Evolutionary conservation across 2,113 vertebrate genomes (phyloP).

Genomic region (Nerophis lumbriciformis): DNA sequence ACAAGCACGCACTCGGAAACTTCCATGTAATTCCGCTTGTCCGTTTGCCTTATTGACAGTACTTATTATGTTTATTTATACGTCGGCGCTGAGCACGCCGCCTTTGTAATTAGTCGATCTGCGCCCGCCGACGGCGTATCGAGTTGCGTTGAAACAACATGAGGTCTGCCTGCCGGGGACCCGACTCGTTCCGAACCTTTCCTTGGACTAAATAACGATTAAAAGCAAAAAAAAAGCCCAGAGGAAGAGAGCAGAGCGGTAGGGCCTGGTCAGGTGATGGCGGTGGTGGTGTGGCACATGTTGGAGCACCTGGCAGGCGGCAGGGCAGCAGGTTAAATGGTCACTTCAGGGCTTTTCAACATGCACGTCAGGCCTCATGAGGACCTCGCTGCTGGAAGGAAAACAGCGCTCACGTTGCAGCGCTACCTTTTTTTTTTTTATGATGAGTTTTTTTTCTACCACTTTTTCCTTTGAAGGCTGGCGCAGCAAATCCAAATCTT

Average conservation of each 20-base stretch:
- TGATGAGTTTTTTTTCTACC: no score
- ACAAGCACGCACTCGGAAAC: constrained; percentile 20
- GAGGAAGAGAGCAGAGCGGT: no score
- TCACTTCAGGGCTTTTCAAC: constrained; percentile 61
- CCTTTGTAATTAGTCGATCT: constrained; percentile 69
- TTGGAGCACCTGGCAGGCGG: constrained; percentile 38
- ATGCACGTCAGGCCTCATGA: constrained; percentile 58
- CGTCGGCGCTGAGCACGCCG: constrained; percentile 47
- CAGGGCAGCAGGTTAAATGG: constrained; percentile 58
- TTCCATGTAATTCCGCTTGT: constrained; percentile 56
- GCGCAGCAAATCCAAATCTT: no score
- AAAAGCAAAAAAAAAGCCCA: no score
- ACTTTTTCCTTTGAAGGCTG: no score
- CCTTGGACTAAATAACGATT: background rate
- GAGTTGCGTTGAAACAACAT: constrained; percentile 51
- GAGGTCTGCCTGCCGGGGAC: constrained; percentile 22
- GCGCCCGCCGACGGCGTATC: constrained; percentile 51
- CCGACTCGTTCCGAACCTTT: constrained; percentile 26
- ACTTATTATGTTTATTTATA: constrained; percentile 77
- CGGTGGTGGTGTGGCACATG: constrained; percentile 3
- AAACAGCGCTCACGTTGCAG: constrained; percentile 33
- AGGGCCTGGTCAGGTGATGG: background rate
- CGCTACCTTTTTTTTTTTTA: no score
- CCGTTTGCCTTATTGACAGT: constrained; percentile 66
- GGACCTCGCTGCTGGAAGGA: constrained; percentile 46